Evolutionary conservation across 2,888 invertebrate genomes (phyloP), one percentile per base, ranked within the genome.

Genomic region (Netelia virgata): DNA sequence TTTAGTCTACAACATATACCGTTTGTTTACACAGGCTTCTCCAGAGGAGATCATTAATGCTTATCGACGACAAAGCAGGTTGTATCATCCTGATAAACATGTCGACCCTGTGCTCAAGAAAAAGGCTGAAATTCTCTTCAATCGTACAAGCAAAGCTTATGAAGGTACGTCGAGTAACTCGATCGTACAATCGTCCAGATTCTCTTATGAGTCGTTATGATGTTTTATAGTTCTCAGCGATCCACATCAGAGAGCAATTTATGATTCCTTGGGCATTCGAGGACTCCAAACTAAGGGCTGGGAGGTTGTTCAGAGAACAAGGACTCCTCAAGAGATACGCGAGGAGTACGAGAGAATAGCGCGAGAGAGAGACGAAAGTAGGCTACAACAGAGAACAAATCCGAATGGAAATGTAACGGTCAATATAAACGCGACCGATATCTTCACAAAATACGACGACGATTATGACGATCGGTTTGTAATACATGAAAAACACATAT

Each of bases 11-110:
- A n/a, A 47, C 18, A 20, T 72, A 41, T 3, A 20, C 10, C 11
- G n/a, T 9, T 11, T n/a, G 18, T 72, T 72, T n/a, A 14, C 16
- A 11, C 92, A 99, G 99, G 99, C 99, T 8, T 95, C 97, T 55
- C 94, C 95, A 70, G 99, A 99, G 87, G 99, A 99, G 94, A 99
- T 99, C 88, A 98, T 96, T 91, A 97, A 97, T 94, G 97, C 99
- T 1, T 99, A 99, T 93, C 96, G 99, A 84, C 96, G 97, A 75
- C 96, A 98, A 78, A 99, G 99, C 89, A 96, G 97, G 87, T 96
- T 98, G 89, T 99, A 98, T 92, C 99, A 99, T 94, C 99, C 99
- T 0, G 99, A 99, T 92, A 99, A 99, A 94, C 99, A 99, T 94
- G 94, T 96, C 14, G 97, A 98, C 91, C 96, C 97, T 0, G 95